A percentile compares a stretch with the other conserved stretches of the same genome.
Conservation (phyloP, 2,113 vertebrate genomes). For the Calypte anna region DNA sequence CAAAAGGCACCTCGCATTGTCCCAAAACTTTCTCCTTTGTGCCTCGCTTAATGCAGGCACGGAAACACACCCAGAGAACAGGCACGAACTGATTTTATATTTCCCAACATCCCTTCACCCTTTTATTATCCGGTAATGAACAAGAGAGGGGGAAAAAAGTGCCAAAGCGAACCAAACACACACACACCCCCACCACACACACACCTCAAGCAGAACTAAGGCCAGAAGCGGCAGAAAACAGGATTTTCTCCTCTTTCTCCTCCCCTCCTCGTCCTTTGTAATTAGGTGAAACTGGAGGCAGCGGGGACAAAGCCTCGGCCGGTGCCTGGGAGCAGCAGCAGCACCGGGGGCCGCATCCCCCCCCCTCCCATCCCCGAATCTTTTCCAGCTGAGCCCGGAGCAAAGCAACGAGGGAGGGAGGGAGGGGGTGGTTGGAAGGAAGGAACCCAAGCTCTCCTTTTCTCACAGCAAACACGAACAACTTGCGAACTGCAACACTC, state of each 20-base stretch:
- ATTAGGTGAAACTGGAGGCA: neutral
- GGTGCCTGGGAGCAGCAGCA: neutral
- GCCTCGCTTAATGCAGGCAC: neutral
- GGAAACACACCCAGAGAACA: neutral
- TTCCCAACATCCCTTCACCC: neutral
- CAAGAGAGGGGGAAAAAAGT: neutral
- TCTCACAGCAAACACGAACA: neutral
- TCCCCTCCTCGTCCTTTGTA: neutral
- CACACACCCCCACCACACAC: too few relatives aligned
- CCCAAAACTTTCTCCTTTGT: slow-evolving; percentile 26
- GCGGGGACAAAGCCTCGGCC: neutral
- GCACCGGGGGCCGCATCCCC: neutral
- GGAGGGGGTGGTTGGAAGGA: too few relatives aligned
- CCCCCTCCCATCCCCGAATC: neutral
- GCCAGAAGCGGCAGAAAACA: neutral
- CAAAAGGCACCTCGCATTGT: neutral
- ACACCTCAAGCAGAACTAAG: neutral
- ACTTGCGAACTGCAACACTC: fast-evolving
- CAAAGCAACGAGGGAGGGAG: neutral
- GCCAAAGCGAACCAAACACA: neutral
- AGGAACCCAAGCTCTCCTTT: fast-evolving
- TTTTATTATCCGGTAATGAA: neutral
- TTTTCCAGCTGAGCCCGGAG: neutral
- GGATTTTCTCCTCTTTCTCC: neutral
- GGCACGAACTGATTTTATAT: neutral